Base-by-base conservation (phyloP, 2,113 vertebrate genomes). In the Scopus umbretta region DNA sequence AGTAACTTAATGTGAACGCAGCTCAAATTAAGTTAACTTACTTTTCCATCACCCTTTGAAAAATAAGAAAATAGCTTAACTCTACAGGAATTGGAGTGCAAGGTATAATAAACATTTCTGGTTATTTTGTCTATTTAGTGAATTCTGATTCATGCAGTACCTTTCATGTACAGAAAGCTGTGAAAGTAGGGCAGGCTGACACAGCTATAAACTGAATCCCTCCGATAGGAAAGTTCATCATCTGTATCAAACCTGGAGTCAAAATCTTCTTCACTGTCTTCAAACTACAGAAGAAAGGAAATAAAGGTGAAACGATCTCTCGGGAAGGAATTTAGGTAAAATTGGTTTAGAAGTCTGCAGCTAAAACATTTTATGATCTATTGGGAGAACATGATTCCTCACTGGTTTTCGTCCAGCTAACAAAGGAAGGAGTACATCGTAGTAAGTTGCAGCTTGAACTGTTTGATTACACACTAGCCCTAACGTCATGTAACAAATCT, bases 251-350 rank as follows among this genome's bases (percentile, higher is more conserved):
- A 99, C 87, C 99, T 96, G 9, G 98, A 97, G 90, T 99, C 99
- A n/a, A 99, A 99, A 94, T 99, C 99, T 72, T 99, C 99, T 96
- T 99, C 99, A 5, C 99, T 99, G 86, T 99, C 99, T 98, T 99
- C 99, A 92, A 99, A 99, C 99, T 99, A 95, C 11, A 88, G 16
- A 82, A 94, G 72, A 29, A 81, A 87, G 88, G 22, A 95, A 92
- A 92, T 23, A 49, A 61, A 86, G 25, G 38, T 53, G 73, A 71
- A 23, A 4, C 62, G 15, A 90, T 53, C 23, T 67, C 71, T 76
- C 43, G 49, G 66, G n/a, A 62, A 80, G 29, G 36, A 40, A 14
- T 45, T 75, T 38, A 73, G 47, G 59, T 27, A 14, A 75, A 79
- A 36, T 5, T 43, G 8, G 23, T 68, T 86, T 82, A 58, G n/a